Evolutionary conservation across 2,888 invertebrate species (phyloP), one percentile per base, ranked within the genome.

Genomic region (Drosophila stalkeri): DNA sequence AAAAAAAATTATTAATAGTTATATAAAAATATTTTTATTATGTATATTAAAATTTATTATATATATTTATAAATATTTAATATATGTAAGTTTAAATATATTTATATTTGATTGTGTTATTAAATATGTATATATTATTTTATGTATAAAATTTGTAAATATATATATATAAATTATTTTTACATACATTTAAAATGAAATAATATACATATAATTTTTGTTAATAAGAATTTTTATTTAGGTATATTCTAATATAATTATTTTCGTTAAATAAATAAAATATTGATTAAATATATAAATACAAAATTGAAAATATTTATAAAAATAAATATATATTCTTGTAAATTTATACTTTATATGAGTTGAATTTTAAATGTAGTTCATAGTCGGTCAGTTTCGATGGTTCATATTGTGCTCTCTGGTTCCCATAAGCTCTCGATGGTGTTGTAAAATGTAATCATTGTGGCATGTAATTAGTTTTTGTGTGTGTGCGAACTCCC

Each of bases 401-500:
- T 6, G 33, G 20, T 14, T 49, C 27, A 57, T 67, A n/a, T 64
- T 59, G 23, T 52, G 52, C 44, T 47, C 20, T 56, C 64, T 52
- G 59, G 35, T 33, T 39, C 8, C 46, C 33, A 63, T 47, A 43
- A 67, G 54, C 85, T 75, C 88, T 76, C 75, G 61, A 76, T 87
- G 80, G 80, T 73, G 68, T 68, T 85, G 82, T 77, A 87, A 86
- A 85, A 86, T 89, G 77, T 81, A 86, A 88, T 82, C 89, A 86
- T 90, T 86, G 86, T 86, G 90, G 88, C 90, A 80, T 90, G 81
- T 90, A 86, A 86, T 86, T 86, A 86, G 86, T 88, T 88, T 90
- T 82, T 86, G 76, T 83, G 71, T 77, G 73, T 78, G 72, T 47
- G 43, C 60, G 68, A 64, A 39, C 64, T 46, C 39, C 63, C 59